Percentiles rank a stretch among this genome's conserved stretches.
Evolutionary conservation across 2,888 invertebrate genomes (phyloP).

Genomic region (Parasteatoda lunata): DNA sequence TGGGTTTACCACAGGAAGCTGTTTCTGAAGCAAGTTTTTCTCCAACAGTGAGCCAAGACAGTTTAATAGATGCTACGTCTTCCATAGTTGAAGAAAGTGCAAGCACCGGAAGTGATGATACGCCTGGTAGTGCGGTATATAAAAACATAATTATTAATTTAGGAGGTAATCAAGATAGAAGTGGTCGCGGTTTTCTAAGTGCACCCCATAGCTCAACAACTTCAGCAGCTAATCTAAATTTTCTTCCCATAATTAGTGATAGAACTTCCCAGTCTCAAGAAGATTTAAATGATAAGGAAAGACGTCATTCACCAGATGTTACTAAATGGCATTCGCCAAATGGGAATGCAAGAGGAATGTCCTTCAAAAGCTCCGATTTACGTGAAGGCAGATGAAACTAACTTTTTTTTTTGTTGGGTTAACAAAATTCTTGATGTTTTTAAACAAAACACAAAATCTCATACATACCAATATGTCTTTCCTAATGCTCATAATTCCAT

Average conservation of each 20-base stretch:
- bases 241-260: conserved; percentile 34
- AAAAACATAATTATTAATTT: conserved; percentile 71
- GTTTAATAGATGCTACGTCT: conserved; percentile 68
- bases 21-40: conserved; percentile 57
- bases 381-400: background rate
- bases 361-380: background rate
- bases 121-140: conserved; percentile 69
- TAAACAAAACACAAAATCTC: too few species aligned
- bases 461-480: too few species aligned
- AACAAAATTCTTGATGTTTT: too few species aligned
- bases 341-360: conserved; percentile 35
- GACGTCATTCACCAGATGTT: conserved; percentile 36
- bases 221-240: conserved; percentile 52
- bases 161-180: conserved; percentile 57
- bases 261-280: conserved; percentile 56
- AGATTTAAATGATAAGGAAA: conserved; percentile 27
- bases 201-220: conserved; percentile 53
- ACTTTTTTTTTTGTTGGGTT: too few species aligned
- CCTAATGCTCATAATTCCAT: too few species aligned
- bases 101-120: conserved; percentile 69
- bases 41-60: conserved; percentile 68
- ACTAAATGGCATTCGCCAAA: conserved; percentile 46
- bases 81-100: conserved; percentile 70
- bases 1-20: conserved; percentile 30
- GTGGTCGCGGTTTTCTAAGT: conserved; percentile 24